Conservation (phyloP, 2,888 invertebrate genomes). For the Rhaphigaster nebulosa region DNA sequence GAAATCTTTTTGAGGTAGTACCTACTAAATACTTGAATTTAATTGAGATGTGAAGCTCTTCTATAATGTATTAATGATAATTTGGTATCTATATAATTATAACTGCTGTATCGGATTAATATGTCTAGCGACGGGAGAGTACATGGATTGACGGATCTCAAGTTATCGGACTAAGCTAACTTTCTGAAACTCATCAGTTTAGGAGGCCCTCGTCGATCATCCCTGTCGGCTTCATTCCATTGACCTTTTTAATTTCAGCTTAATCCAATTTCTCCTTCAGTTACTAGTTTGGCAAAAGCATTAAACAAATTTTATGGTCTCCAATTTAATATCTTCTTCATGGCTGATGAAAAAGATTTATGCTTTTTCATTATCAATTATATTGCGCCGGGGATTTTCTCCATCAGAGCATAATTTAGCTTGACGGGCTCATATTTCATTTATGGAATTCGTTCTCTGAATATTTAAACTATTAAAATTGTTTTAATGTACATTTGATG, state of each 20-base stretch:
- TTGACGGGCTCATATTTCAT: background rate
- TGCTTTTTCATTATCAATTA: background rate
- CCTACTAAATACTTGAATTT: no score
- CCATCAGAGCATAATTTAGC: background rate
- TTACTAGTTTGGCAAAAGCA: background rate
- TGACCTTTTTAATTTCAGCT: constrained; percentile 8
- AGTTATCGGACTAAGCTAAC: background rate
- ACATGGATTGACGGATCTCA: background rate
- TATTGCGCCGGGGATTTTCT: background rate
- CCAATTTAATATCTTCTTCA: background rate
- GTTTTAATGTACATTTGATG: background rate
- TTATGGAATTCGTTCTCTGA: background rate
- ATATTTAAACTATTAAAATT: background rate
- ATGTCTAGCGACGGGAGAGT: background rate
- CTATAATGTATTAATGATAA: background rate
- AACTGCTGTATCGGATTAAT: background rate
- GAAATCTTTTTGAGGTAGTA: no score
- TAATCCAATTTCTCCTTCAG: background rate
- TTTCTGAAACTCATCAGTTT: constrained; percentile 16
- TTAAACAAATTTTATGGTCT: background rate
- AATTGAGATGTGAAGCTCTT: no score
- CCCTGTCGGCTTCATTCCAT: background rate
- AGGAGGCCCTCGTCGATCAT: background rate
- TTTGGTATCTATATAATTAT: background rate
- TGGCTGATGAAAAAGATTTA: constrained; percentile 31